Evolutionary conservation across 2,113 vertebrate species (phyloP), one percentile per base, ranked within the genome.

Genomic region (Ptilorrhoa leucosticta): DNA sequence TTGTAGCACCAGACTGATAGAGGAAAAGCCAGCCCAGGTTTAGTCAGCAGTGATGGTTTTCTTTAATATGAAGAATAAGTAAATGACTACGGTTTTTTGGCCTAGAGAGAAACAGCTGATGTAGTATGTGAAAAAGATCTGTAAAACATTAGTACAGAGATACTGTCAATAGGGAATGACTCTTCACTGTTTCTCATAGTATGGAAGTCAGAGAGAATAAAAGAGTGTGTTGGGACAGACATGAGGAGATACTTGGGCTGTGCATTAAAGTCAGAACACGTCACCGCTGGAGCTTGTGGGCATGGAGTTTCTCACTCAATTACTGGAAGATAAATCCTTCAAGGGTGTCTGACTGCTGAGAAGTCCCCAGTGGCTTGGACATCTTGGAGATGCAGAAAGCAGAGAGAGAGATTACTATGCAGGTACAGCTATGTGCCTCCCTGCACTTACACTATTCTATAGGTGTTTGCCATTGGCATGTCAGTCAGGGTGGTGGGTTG

Each of bases 391-490:
- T 69, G 40, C 19, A n/a, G 40, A 60, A 88, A 80, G n/a, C 53
- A 75, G 39, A 30, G 40, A 54, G 69, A 61, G 71, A 57, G 20
- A 35, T 65, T 19, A 22, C 13, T 23, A 2, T 53, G 42, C 64
- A 61, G 39, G 47, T 47, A 17, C 20, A 60, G 40, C 44, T 61
- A 0, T 7, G 15, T 83, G 40, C 71, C 73, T 77, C 50, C 9
- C 31, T 77, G 20, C 7, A 65, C 37, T 61, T 78, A 10, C 0
- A 3, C 2, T 60, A 28, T 21, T 22, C 39, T 33, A 0, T 5
- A 50, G 22, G 15, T 4, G 1, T 48, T 94, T 76, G 58, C 57
- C 8, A 3, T 60, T 15, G 10, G 39, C 30, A 9, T 1, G 3
- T 72, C 20, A 27, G 20, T 66, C 47, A 53, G 33, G 21, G 6